Percentiles rank a stretch among this genome's conserved stretches.
Evolutionary conservation across 2,888 invertebrate species (phyloP).

Genomic region (Rhamphomyia laevipes): DNA sequence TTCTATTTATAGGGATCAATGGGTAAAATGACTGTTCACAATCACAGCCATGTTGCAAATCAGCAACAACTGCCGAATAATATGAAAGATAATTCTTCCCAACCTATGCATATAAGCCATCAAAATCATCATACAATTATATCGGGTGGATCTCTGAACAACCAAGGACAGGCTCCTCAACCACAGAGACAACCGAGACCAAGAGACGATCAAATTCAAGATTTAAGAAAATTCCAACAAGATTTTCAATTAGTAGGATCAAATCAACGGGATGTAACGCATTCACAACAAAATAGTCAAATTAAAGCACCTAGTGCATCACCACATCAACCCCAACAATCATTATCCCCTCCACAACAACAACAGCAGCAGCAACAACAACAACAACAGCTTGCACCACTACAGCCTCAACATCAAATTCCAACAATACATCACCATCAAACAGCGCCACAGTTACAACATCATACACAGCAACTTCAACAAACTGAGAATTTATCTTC

Average conservation of each 20-base stretch:
- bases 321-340: slow-evolving; percentile 30
- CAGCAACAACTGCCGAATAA: slow-evolving; percentile 9
- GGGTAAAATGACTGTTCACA: slow-evolving; percentile 21
- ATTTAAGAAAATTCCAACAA: slow-evolving; percentile 65
- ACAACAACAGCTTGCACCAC: slow-evolving; percentile 15
- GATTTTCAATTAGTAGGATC: slow-evolving; percentile 57
- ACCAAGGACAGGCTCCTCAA: slow-evolving; percentile 20
- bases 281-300: slow-evolving; percentile 16
- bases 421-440: slow-evolving; percentile 18
- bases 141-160: slow-evolving; percentile 17
- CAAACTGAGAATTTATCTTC: slow-evolving; percentile 9
- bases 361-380: slow-evolving; percentile 22
- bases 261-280: slow-evolving; percentile 21
- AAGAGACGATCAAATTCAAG: slow-evolving; percentile 38
- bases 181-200: slow-evolving; percentile 29
- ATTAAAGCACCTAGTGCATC: slow-evolving; percentile 26
- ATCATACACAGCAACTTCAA: slow-evolving; percentile 1
- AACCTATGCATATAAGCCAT: background rate
- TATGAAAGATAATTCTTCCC: slow-evolving; percentile 4
- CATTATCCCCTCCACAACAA: slow-evolving; percentile 27
- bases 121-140: slow-evolving; percentile 21
- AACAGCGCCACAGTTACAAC: slow-evolving; percentile 21
- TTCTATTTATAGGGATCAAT: background rate
- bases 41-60: slow-evolving; percentile 15
- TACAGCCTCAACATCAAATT: slow-evolving; percentile 16